phyloP scores from a whole-genome alignment of 2,888 invertebrate species.

The Tuta absoluta region DNA sequence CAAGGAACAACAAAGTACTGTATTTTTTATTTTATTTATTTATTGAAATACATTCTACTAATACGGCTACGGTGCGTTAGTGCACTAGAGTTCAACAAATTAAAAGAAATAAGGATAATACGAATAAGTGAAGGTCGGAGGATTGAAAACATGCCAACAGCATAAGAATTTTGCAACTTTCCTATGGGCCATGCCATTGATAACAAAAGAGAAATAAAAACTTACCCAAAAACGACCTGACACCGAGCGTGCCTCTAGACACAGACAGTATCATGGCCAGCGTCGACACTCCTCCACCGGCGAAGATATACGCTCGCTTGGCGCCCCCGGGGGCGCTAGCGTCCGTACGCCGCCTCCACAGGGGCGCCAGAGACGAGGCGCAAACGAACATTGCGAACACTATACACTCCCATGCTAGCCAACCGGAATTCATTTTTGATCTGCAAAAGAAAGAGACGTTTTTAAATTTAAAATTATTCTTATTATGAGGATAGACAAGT shows the following conservation, averaged over 20 bases:
- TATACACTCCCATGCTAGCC: conserved; percentile 89
- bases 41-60: too few relatives aligned
- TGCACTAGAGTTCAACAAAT: too few relatives aligned
- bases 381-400: conserved; percentile 89
- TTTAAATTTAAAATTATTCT: too few relatives aligned
- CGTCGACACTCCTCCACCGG: conserved; percentile 89
- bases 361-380: conserved; percentile 86
- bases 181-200: too few relatives aligned
- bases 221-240: conserved; percentile 90
- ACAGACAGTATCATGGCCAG: conserved; percentile 92
- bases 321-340: conserved; percentile 86
- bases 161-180: too few relatives aligned
- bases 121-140: too few relatives aligned
- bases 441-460: not conserved
- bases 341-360: conserved; percentile 86
- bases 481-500: too few relatives aligned
- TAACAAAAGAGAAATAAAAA: conserved; percentile 24
- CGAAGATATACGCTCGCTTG: conserved; percentile 85
- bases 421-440: conserved; percentile 70
- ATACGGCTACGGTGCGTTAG: too few relatives aligned
- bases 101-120: too few relatives aligned
- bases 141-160: too few relatives aligned
- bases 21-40: too few relatives aligned
- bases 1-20: too few relatives aligned
- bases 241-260: conserved; percentile 90